A percentile compares a stretch with the other conserved stretches of the same genome.
phyloP scores from a whole-genome alignment of 2,888 invertebrate species.

The Hypomecis punctinalis region DNA sequence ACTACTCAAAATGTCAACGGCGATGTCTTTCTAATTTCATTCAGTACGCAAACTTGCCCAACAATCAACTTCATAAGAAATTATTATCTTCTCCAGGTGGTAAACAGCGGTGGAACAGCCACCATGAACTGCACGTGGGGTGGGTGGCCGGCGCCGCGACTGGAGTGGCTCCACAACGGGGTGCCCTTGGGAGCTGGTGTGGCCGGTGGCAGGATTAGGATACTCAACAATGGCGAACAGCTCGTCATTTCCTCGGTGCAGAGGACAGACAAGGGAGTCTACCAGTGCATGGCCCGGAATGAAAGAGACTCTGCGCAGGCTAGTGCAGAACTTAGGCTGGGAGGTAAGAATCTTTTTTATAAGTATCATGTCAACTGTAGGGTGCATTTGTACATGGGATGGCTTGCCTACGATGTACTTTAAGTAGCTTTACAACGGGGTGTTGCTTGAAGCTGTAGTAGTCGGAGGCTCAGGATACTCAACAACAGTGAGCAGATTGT shows the following conservation, averaged over 20 bases:
- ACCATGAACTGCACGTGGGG: slow-evolving; percentile 94
- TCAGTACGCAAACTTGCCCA: too few species aligned
- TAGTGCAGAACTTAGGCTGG: slow-evolving; percentile 90
- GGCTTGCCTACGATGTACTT: too few species aligned
- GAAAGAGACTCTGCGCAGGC: slow-evolving; percentile 92
- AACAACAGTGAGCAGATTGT: too few species aligned
- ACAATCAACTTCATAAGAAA: neutral
- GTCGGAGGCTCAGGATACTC: too few species aligned
- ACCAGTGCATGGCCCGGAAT: slow-evolving; percentile 94
- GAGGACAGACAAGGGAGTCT: slow-evolving; percentile 93
- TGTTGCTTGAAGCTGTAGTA: too few species aligned
- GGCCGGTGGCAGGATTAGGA: slow-evolving; percentile 69
- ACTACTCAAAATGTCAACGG: too few species aligned
- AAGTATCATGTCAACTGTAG: too few species aligned
- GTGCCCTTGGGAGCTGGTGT: slow-evolving; percentile 83
- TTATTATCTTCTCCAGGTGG: slow-evolving; percentile 79
- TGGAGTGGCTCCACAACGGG: slow-evolving; percentile 92
- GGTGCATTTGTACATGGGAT: too few species aligned
- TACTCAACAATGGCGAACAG: slow-evolving; percentile 68
- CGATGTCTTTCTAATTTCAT: too few species aligned
- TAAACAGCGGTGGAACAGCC: slow-evolving; percentile 94
- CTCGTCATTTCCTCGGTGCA: slow-evolving; percentile 85
- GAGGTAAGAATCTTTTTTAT: slow-evolving; percentile 82
- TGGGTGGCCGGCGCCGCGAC: slow-evolving; percentile 89
- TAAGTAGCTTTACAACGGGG: too few species aligned